These are phyloP conservation scores for Antheraea yamamai DNA, from an alignment of 2,888 invertebrate genomes.

Conservation along the genomic window DNA sequence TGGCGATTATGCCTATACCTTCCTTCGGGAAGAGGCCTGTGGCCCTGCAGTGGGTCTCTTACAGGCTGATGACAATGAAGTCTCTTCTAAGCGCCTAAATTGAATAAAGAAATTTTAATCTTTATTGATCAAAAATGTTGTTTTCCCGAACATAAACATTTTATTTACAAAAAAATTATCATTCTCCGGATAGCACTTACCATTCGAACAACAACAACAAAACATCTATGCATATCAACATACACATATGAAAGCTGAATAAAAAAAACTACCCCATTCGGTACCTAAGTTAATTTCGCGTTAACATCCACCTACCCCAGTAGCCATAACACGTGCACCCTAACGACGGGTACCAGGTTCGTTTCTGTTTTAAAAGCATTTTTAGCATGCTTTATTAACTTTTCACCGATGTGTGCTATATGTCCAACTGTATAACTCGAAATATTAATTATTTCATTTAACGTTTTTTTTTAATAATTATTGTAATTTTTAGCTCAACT, in stretches of 20 bases:
- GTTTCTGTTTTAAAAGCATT: slow-evolving; percentile 44
- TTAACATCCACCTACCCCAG: background rate
- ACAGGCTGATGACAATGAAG: too few species aligned
- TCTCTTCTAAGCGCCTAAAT: too few species aligned
- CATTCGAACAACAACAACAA: background rate
- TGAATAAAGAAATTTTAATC: too few species aligned
- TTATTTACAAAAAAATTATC: too few species aligned
- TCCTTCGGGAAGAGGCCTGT: too few species aligned
- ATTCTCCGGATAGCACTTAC: background rate
- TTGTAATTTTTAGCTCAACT: background rate
- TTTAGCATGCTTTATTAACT: slow-evolving; percentile 50
- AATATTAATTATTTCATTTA: slow-evolving; percentile 12
- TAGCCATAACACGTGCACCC: slow-evolving; percentile 20
- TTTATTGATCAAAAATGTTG: too few species aligned
- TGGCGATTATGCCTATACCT: too few species aligned
- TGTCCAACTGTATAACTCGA: slow-evolving; percentile 29
- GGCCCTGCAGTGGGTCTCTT: too few species aligned
- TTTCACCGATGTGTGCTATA: slow-evolving; percentile 28
- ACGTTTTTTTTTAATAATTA: background rate
- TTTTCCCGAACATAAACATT: too few species aligned
- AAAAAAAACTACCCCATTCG: background rate
- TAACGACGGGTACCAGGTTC: slow-evolving; percentile 3
- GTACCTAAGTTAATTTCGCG: slow-evolving; percentile 17
- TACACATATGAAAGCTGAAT: background rate
- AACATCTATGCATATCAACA: background rate